Base-by-base conservation (phyloP, 2,797 vertebrate genomes). In the Bryconaethiops microstoma region DNA sequence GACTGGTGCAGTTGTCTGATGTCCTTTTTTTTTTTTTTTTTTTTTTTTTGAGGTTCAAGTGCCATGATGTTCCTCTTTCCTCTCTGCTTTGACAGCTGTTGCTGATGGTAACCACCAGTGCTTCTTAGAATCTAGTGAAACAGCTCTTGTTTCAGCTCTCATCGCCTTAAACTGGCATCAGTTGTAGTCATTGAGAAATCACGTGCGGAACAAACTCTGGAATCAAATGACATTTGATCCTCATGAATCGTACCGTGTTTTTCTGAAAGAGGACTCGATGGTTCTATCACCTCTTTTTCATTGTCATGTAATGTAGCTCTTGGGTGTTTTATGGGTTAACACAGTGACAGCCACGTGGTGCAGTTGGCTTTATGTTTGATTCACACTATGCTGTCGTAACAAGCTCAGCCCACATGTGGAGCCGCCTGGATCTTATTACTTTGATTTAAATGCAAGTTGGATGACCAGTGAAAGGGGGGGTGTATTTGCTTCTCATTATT, bases 401-500 rank as follows among this genome's bases (percentile, higher is more conserved):
- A 29, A 19, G 5, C 54, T 4, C 57, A 25, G 60, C 59, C 69
- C 65, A 75, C 14, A 68, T 83, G 72, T 74, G 40, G 67, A 81
- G 75, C 80, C 78, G 0, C 35, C 68, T 70, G 81, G 74, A 57
- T 77, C 10, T 7, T 19, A 19, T 45, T 67, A 59, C 60, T 65
- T 76, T 75, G 39, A 70, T 67, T 50, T 65, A 57, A 76, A 79
- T 82, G 80, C 81, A 84, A 86, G 89, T 83, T 86, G 84, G 86
- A 89, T 87, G 83, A 86, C 87, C 89, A 88, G 89, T 91, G 87
- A 90, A 83, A 86, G 89, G 79, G 83, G 86, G 79, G 85, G 87
- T 84, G 79, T 77, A 84, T 92, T 93, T 94, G 94, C 94, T 94
- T 95, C 94, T 95, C 83, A 95, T 94, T 95, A 92, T 94, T 95